These are phyloP conservation scores for Malthinus seriepunctatus DNA, from an alignment of 2,888 invertebrate genomes.

Conservation along the genomic window DNA sequence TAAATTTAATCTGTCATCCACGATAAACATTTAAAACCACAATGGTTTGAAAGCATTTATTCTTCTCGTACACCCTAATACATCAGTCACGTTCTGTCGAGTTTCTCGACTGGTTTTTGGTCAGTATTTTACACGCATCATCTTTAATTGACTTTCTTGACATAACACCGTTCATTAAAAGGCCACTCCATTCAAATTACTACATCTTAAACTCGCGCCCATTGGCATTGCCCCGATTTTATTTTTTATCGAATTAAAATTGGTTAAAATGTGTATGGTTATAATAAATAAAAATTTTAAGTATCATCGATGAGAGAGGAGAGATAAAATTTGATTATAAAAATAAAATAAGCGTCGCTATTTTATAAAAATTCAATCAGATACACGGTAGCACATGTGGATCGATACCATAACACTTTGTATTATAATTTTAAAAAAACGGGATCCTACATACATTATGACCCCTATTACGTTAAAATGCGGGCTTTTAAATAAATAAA, in stretches of 20 bases:
- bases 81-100: conserved; percentile 16
- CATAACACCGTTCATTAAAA: conserved; percentile 2
- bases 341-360: neutral
- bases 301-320: too few relatives aligned
- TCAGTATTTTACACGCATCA: conserved; percentile 7
- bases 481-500: too few relatives aligned
- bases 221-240: too few relatives aligned
- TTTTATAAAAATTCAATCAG: conserved; percentile 34
- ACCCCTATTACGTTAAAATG: too few relatives aligned
- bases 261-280: too few relatives aligned
- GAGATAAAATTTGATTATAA: too few relatives aligned
- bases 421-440: conserved; percentile 14
- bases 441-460: too few relatives aligned
- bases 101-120: conserved; percentile 12
- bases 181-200: too few relatives aligned
- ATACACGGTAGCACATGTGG: conserved; percentile 28
- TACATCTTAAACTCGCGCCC: too few relatives aligned
- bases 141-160: conserved; percentile 16
- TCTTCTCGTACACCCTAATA: conserved; percentile 2
- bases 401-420: conserved; percentile 33
- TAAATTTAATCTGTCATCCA: conserved; percentile 2
- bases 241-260: too few relatives aligned
- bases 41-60: neutral
- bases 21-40: neutral
- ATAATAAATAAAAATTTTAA: too few relatives aligned